Conservation (phyloP, 2,113 vertebrate genomes). For the Anser cygnoides region DNA sequence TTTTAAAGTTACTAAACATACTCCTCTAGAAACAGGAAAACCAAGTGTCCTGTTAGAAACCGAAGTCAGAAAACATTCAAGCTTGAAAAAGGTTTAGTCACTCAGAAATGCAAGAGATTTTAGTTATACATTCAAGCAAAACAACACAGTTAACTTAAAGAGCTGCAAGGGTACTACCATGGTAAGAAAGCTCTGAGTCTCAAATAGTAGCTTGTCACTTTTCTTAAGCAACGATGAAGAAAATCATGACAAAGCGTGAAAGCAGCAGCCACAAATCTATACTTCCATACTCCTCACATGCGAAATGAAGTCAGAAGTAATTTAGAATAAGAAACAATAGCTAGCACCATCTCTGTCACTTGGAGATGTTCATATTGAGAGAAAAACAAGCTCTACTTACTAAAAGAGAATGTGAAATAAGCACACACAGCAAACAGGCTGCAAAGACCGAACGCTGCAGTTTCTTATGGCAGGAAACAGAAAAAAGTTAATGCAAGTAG, state of each 20-base stretch:
- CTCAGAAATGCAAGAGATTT: neutral
- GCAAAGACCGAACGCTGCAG: neutral
- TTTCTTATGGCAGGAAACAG: neutral
- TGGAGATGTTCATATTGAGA: neutral
- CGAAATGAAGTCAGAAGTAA: constrained; percentile 13
- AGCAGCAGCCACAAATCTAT: neutral
- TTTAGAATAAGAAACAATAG: constrained; percentile 1
- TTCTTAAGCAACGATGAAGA: neutral
- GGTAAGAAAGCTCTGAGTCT: neutral
- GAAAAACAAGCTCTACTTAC: neutral
- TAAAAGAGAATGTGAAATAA: neutral
- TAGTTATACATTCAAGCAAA: neutral
- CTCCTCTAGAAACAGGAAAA: neutral
- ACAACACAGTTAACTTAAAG: neutral
- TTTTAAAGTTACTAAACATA: neutral
- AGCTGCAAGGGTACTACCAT: neutral
- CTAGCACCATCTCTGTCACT: neutral
- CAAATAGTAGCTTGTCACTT: neutral
- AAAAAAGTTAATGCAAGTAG: neutral
- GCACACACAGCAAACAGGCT: neutral
- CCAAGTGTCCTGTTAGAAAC: neutral
- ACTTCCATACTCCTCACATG: neutral
- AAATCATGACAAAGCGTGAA: neutral
- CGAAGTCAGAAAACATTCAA: neutral
- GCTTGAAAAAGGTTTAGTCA: neutral